Evolutionary conservation across 1,140 invertebrate genomes (phyloP), one percentile per base, ranked within the genome.

Genomic region (Drosophila chauvacae): DNA sequence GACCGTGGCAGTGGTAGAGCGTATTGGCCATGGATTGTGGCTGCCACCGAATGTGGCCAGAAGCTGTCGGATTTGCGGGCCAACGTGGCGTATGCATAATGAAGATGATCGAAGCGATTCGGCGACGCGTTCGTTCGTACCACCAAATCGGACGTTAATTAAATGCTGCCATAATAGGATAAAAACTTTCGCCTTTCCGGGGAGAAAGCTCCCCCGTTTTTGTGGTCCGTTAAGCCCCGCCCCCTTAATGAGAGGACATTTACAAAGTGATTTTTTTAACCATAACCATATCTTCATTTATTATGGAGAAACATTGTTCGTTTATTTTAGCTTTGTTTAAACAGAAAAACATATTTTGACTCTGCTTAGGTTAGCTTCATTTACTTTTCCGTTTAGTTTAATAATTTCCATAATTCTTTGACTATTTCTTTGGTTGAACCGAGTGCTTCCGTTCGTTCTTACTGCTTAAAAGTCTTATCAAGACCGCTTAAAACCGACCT

Each of bases 221-320:
- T 58, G 44, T 26, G 51, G 20, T 20, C 26, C 69, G 51, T 59
- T 72, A 72, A 72, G 70, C 37, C 35, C 48, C 42, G 2, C 33
- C 16, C 33, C n/a, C 7, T 45, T 14, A 72, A 71, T 71, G 26
- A 48, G 51, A 51, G 23, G 50, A 39, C 14, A 35, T 47, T 50
- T 48, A 18, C 48, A 35, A 11, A 35, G 28, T 18, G 48, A 14
- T 76, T 70, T 80, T 73, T 88, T 85, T 88, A 90, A 88, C 81
- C 85, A 81, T 88, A 73, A 90, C 85, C 77, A 77, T 90, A 85
- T 71, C 73, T 88, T 72, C 70, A 60, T 73, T 88, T 88, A 88
- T 90, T 88, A 90, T 90, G 85, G 81, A 78, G 77, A 88, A 88
- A 88, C 84, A 88, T 88, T 88, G 76, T 69, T 76, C 79, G 76